phyloP scores from a whole-genome alignment of 2,797 vertebrate species.

The Propithecus deckenii region DNA sequence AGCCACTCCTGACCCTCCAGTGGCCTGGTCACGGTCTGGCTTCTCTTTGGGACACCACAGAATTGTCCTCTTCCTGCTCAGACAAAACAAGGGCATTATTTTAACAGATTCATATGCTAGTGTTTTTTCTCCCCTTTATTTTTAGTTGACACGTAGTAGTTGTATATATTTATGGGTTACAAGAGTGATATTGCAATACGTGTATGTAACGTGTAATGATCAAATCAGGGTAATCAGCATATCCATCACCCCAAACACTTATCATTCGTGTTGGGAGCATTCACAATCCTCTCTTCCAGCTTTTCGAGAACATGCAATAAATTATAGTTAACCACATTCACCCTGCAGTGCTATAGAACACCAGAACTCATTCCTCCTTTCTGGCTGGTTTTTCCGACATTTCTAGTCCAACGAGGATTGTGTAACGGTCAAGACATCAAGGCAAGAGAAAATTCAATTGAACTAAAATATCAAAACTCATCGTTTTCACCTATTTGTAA shows the following conservation, averaged over 20 bases:
- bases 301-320: not conserved
- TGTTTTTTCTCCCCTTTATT: not conserved
- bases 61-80: conserved; percentile 30
- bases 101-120: not conserved
- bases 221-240: not conserved
- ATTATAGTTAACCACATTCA: not conserved
- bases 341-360: not conserved
- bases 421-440: not conserved
- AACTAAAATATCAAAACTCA: not conserved
- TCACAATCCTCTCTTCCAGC: not conserved
- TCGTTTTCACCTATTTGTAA: not conserved
- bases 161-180: not conserved
- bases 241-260: not conserved
- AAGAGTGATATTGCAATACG: not conserved
- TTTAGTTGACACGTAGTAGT: not conserved
- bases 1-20: not conserved
- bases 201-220: not conserved
- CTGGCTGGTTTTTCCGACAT: conserved; percentile 27
- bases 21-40: not conserved
- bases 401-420: not conserved
- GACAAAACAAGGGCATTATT: not conserved
- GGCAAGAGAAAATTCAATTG: conserved; percentile 8
- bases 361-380: not conserved
- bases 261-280: not conserved
- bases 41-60: not conserved